phyloP scores from a whole-genome alignment of 2,797 vertebrate species.

The Acanthopagrus latus region DNA sequence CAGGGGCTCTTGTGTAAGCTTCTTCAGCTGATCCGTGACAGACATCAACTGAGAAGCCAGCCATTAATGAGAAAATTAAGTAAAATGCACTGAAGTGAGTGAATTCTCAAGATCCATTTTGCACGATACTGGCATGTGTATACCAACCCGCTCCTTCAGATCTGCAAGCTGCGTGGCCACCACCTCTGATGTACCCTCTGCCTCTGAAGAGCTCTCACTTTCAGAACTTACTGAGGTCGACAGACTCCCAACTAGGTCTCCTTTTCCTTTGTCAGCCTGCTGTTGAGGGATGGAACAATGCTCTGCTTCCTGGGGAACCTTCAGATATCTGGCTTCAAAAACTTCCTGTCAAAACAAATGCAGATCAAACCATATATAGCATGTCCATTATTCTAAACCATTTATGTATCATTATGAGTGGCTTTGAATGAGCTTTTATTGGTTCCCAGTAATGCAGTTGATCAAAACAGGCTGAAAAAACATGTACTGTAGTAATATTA shows the following conservation, averaged over 20 bases:
- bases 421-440: no score
- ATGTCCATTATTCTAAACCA: no score
- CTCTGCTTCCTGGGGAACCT: conserved; percentile 85
- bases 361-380: no score
- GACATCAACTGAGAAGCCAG: conserved; percentile 85
- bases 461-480: no score
- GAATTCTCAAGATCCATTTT: conserved; percentile 7
- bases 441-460: no score
- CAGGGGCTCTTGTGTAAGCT: conserved; percentile 84
- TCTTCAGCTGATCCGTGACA: conserved; percentile 88
- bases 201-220: conserved; percentile 84
- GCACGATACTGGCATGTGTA: neutral
- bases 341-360: conserved; percentile 86
- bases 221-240: conserved; percentile 80
- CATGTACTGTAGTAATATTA: no score
- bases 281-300: conserved; percentile 37
- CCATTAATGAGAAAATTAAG: conserved; percentile 28
- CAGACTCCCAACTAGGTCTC: conserved; percentile 63
- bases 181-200: conserved; percentile 78
- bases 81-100: conserved; percentile 12
- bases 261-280: conserved; percentile 58
- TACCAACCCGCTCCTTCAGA: conserved; percentile 89
- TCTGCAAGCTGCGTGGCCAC: conserved; percentile 80
- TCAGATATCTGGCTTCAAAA: conserved; percentile 91
- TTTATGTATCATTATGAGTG: no score